Base-by-base conservation (phyloP, 1,140 invertebrate species). In the Acromyrmex echinatior region DNA sequence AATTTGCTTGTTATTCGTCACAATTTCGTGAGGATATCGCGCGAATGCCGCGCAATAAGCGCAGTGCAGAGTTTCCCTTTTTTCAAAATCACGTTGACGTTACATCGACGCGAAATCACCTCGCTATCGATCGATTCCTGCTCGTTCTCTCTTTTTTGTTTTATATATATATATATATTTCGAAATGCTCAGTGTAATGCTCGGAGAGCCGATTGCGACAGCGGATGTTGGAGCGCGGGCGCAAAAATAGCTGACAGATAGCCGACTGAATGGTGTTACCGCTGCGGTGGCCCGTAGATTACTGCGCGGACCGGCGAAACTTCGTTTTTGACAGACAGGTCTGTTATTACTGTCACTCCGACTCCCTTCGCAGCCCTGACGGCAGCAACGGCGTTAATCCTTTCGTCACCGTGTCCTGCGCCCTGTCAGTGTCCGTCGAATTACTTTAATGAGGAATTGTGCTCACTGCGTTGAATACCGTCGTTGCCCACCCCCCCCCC, bases 291-390 rank as follows among this genome's bases (percentile, higher is more conserved):
- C 82, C 68, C 86, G 86, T 91, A 88, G 90, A 88, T 77, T 89
- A 86, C 74, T 58, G 82, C 76, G 85, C 66, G 79, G 73, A 73
- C 65, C 82, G 87, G 86, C 84, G 88, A 87, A 92, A 88, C 86
- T 92, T 92, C 86, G 87, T 80, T 90, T 92, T 91, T 93, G 91
- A 93, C 88, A 87, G 92, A 92, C 92, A 85, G 91, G 88, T 92
- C 92, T 93, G 92, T 93, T 93, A 93, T 93, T 93, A 93, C 92
- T 87, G 92, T 93, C 92, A 90, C 90, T 93, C 91, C 84, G 58
- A 28, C 25, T 73, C 79, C 82, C 82, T 84, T 74, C 82, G 73
- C 58, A 63, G 89, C 73, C 74, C 85, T 51, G 73, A 60, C 77
- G 65, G 80, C 53, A 74, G 82, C 87, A 60, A 82, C 85, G 70